Evolutionary conservation across 92 coral and sea anemone genomes (phyloP).

Genomic region (Phymanthus crucifer): DNA sequence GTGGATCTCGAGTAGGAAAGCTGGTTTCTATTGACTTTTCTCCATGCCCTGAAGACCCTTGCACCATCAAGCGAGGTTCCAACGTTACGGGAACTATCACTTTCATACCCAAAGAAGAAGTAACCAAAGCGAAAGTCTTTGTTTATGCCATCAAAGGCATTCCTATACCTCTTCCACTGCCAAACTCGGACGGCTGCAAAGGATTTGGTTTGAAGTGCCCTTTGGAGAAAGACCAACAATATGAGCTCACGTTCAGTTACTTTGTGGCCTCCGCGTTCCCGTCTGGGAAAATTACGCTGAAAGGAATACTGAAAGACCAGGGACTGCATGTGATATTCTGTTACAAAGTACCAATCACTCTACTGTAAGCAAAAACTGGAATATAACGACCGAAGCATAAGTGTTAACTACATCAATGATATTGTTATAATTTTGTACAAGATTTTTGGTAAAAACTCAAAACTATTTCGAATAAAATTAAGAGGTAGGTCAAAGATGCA

Average conservation of each 20-base stretch:
- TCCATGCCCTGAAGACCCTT: slow-evolving; percentile 68
- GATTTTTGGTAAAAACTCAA: no score
- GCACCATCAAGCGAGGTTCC: slow-evolving; percentile 59
- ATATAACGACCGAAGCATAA: no score
- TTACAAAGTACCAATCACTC: slow-evolving; percentile 35
- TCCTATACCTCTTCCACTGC: slow-evolving; percentile 61
- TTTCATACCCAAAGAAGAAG: slow-evolving; percentile 61
- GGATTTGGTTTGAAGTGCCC: slow-evolving; percentile 66
- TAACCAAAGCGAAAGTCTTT: slow-evolving; percentile 55
- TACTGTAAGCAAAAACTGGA: slow-evolving; percentile 7
- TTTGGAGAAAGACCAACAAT: slow-evolving; percentile 46
- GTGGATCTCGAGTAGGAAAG: slow-evolving; percentile 46
- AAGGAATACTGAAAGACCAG: slow-evolving; percentile 65
- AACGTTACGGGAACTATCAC: slow-evolving; percentile 53
- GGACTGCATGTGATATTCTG: slow-evolving; percentile 44
- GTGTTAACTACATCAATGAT: no score
- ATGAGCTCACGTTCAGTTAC: slow-evolving; percentile 37
- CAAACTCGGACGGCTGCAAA: slow-evolving; percentile 57
- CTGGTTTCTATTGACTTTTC: slow-evolving; percentile 47
- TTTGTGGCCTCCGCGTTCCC: slow-evolving; percentile 44
- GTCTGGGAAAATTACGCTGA: slow-evolving; percentile 44
- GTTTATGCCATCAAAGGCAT: slow-evolving; percentile 53
- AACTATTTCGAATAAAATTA: no score
- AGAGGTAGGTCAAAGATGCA: no score
- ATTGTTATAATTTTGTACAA: no score